Evolutionary conservation across 2,113 vertebrate species (phyloP).

Genomic region (Pseudopodoces humilis): DNA sequence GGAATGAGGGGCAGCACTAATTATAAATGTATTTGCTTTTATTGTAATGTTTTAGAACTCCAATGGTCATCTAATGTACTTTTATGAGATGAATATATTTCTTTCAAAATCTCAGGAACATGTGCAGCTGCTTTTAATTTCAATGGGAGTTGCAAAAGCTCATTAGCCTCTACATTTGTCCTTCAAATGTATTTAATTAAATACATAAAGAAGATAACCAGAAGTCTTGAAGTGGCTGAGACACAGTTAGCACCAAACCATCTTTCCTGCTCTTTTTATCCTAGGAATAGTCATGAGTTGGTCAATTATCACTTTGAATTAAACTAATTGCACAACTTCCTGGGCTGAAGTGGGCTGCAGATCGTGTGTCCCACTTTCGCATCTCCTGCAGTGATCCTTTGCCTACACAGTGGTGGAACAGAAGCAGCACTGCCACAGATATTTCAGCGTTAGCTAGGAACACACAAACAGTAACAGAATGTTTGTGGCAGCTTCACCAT

Average conservation of each 20-base stretch:
- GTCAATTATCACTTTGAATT: slow-evolving; percentile 21
- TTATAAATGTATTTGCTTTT: slow-evolving; percentile 40
- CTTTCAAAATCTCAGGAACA: slow-evolving; percentile 39
- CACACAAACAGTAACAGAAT: neutral
- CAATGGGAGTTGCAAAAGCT: slow-evolving; percentile 3
- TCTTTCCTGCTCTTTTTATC: neutral
- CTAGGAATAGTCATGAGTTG: neutral
- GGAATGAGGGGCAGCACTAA: neutral
- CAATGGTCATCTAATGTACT: slow-evolving; percentile 49
- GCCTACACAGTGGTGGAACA: neutral
- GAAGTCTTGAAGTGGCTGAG: slow-evolving; percentile 7
- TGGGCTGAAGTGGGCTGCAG: neutral
- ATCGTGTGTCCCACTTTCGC: neutral
- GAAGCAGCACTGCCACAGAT: neutral
- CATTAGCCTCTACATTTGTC: neutral
- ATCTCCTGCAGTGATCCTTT: neutral
- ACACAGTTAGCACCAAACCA: neutral
- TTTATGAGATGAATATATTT: slow-evolving; percentile 28
- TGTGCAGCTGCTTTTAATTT: slow-evolving; percentile 41
- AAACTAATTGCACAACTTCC: slow-evolving; percentile 43
- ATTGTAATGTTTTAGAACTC: slow-evolving; percentile 19
- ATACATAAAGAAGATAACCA: neutral
- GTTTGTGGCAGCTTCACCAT: neutral
- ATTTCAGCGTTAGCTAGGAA: neutral
- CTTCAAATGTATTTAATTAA: slow-evolving; percentile 46